Base-by-base conservation (phyloP, 1,140 invertebrate genomes). In the Orius insidiosus region DNA sequence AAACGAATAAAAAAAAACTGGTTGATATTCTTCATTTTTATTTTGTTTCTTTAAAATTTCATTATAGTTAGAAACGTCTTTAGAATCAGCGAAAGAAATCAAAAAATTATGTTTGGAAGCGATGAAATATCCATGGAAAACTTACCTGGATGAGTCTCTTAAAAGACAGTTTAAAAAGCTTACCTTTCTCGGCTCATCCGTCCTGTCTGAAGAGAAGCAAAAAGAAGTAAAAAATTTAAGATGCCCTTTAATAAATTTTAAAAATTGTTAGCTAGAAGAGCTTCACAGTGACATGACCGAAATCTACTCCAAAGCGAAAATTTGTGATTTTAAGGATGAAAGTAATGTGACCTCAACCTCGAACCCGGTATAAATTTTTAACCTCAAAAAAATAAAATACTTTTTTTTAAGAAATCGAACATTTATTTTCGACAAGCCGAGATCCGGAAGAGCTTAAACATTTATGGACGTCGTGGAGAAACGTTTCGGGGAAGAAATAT, bases 331-430 rank as follows among this genome's bases (percentile, higher is more conserved):
- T 53, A 72, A 73, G 31, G 63, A 83, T 53, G 52, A 52, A 0
- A 68, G 55, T 0, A 78, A 54, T 86, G 83, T 55, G 72, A 81
- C 56, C 60, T 86, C 3, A 64, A 69, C 14, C 64, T 89, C 8
- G 81, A 86, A 52, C 84, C 84, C 50, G 78, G 76, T 78, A 34
- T 46, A n/a, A n/a, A n/a, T n/a, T n/a, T n/a, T n/a, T n/a, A n/a
- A n/a, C n/a, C n/a, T n/a, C n/a, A n/a, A n/a, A n/a, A n/a, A n/a
- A n/a, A n/a, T n/a, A n/a, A n/a, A n/a, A n/a, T n/a, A n/a, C n/a
- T n/a, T n/a, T n/a, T n/a, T n/a, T n/a, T 11, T 2, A 14, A 5
- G n/a, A 11, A 48, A 24, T 33, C 36, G 2, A n/a, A 35, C 32
- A 5, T 50, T 39, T 34, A 36, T 66, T 87, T 48, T 63, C 67